Evolutionary conservation across 2,888 invertebrate species (phyloP), one percentile per base, ranked within the genome.

Genomic region (Aspidiotus destructor): DNA sequence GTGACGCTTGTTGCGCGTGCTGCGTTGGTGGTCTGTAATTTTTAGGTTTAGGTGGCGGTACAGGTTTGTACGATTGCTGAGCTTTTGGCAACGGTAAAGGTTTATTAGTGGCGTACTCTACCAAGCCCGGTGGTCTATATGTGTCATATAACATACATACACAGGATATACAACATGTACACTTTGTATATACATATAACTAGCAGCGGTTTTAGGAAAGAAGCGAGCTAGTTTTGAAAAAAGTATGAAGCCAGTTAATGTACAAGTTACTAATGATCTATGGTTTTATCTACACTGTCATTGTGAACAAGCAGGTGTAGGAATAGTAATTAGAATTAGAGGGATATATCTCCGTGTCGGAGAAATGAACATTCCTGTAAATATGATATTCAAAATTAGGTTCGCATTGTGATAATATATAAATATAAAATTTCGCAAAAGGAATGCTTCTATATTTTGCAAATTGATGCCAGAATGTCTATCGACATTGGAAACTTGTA

Each of bases 31-130:
- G 90, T 57, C 91, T 84, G 77, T 92, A 93, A 78, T 92, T 92
- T 76, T 92, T 92, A 60, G 93, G 93, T 76, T 94, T 94, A 9
- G 93, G 93, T 41, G 93, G 93, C 54, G 93, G 93, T 68, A 93
- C 86, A 0, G 93, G 93, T 77, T 92, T 93, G 79, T 92, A 92
- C 1, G 82, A 80, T 28, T 76, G 76, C 63, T 76, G 68, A 77
- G 76, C 72, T 79, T 79, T 73, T 77, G 72, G 72, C 41, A 74
- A 74, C 52, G 76, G 75, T 52, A 74, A 71, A 53, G 75, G 75
- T 72, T 76, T 75, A 71, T 71, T 74, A 54, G 73, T 72, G 58
- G 73, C 73, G 69, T 75, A 75, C 64, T 75, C 75, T 61, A 71
- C 69, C 60, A 72, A 69, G 57, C 73, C 73, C 41, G 73, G 73